Percentiles rank a stretch among this genome's conserved stretches.
Evolutionary conservation across 2,797 vertebrate genomes (phyloP).

Genomic region (Xenentodon cancila): DNA sequence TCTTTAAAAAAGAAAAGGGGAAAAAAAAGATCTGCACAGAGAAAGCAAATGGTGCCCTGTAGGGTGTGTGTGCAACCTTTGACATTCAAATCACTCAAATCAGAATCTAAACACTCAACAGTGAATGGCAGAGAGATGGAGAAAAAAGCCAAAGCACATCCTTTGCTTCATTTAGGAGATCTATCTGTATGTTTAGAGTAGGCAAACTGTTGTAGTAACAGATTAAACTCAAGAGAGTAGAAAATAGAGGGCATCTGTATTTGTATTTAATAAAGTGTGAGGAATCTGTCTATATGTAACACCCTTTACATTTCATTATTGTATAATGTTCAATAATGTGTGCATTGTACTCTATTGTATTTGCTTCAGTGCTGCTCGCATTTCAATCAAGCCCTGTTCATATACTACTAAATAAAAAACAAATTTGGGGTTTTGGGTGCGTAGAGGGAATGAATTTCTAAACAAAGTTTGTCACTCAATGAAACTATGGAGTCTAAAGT

Average conservation of each 20-base stretch:
- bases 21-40: slow-evolving; percentile 8
- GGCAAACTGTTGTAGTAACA: no score
- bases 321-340: no score
- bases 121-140: background rate
- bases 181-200: no score
- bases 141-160: no score
- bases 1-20: background rate
- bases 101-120: slow-evolving; percentile 15
- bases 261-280: background rate
- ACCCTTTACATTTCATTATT: no score
- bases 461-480: slow-evolving; percentile 68
- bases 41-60: background rate
- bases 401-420: slow-evolving; percentile 28
- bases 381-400: slow-evolving; percentile 29
- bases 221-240: no score
- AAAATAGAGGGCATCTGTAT: no score
- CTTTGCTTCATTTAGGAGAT: no score
- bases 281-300: background rate
- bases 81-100: slow-evolving; percentile 26
- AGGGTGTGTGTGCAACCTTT: slow-evolving; percentile 21
- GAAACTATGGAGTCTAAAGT: slow-evolving; percentile 58
- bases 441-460: slow-evolving; percentile 53
- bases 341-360: slow-evolving; percentile 4
- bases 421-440: slow-evolving; percentile 11
- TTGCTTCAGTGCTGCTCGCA: slow-evolving; percentile 13